Evolutionary conservation across 1,140 invertebrate genomes (phyloP).

Genomic region (Pseudomyrmex gracilis): DNA sequence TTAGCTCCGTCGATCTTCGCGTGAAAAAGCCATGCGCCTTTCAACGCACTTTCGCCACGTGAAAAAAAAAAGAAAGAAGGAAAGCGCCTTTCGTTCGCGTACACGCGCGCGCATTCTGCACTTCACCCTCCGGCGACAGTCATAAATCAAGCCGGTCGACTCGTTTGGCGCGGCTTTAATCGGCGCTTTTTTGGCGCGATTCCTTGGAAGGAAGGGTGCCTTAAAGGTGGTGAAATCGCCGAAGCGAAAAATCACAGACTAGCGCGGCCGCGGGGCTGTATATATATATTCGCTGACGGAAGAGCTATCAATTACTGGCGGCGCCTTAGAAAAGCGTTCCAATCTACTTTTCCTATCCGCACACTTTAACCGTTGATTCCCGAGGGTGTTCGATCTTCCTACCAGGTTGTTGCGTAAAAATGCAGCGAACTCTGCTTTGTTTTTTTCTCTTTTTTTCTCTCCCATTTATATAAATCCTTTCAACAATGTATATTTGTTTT

Average conservation of each 20-base stretch:
- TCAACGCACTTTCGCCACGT: not conserved
- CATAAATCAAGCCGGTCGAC: slow-evolving; percentile 29
- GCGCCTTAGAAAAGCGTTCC: slow-evolving; percentile 16
- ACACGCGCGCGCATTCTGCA: slow-evolving; percentile 5
- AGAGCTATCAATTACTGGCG: slow-evolving; percentile 46
- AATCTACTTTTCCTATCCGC: slow-evolving; percentile 41
- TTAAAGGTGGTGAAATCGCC: slow-evolving; percentile 41
- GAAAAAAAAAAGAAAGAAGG: not conserved
- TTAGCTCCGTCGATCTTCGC: not conserved
- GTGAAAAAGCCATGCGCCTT: not conserved
- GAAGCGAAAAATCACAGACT: slow-evolving; percentile 55
- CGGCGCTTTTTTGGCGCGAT: slow-evolving; percentile 33
- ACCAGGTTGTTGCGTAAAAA: not conserved
- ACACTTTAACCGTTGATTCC: not conserved
- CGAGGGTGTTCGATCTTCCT: not conserved
- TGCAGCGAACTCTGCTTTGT: not conserved
- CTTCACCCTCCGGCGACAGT: slow-evolving; percentile 32
- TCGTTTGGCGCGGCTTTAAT: slow-evolving; percentile 34
- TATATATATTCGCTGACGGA: slow-evolving; percentile 35
- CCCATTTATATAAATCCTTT: not conserved
- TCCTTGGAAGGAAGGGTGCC: slow-evolving; percentile 20
- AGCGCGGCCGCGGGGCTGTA: slow-evolving; percentile 21
- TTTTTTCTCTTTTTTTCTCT: not conserved
- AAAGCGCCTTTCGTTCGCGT: slow-evolving; percentile 9
- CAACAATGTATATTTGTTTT: not conserved